These are phyloP conservation scores for Agapostemon virescens DNA, from an alignment of 2,888 invertebrate species.

Conservation along the genomic window DNA sequence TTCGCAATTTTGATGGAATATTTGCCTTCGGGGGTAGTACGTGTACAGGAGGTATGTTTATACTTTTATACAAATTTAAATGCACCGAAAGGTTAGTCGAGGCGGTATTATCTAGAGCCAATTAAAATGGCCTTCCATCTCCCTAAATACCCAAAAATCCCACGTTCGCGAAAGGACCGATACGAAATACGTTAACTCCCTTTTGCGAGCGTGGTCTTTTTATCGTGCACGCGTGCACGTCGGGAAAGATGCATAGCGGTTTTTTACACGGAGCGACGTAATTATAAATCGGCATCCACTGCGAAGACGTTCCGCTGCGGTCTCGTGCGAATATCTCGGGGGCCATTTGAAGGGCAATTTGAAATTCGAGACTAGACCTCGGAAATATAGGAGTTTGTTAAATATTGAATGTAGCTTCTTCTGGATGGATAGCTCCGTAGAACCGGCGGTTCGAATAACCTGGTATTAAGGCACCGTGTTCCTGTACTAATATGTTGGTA, in stretches of 20 bases:
- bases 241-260: background rate
- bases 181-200: background rate
- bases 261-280: background rate
- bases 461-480: background rate
- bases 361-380: conserved; percentile 13
- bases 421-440: conserved; percentile 1
- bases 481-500: background rate
- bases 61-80: background rate
- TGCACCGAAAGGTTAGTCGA: background rate
- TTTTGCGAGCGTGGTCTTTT: background rate
- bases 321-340: background rate
- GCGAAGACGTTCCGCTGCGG: background rate
- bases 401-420: conserved; percentile 18
- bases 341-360: background rate
- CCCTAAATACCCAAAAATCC: too few relatives aligned
- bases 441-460: background rate
- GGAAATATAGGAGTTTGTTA: conserved; percentile 12
- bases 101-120: background rate
- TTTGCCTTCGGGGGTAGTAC: too few relatives aligned
- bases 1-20: too few relatives aligned
- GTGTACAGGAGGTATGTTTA: too few relatives aligned
- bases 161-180: background rate
- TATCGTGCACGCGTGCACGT: background rate
- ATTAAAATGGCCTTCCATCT: background rate
- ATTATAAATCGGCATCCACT: background rate